These are phyloP conservation scores for Ciconia stormi DNA, from an alignment of 2,113 vertebrate genomes.

Conservation along the genomic window DNA sequence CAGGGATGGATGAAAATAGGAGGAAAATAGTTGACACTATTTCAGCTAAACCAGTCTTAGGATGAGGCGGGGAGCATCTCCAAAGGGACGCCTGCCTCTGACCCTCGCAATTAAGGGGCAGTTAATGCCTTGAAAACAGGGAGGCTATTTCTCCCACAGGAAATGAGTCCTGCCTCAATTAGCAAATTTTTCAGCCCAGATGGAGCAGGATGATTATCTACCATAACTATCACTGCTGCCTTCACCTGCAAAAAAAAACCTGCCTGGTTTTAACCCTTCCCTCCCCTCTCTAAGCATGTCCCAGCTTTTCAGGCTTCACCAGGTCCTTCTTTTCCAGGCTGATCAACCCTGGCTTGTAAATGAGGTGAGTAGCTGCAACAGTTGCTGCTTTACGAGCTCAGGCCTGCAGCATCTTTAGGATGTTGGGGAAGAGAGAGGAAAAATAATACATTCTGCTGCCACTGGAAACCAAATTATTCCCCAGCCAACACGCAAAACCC, in stretches of 20 bases:
- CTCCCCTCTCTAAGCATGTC: neutral
- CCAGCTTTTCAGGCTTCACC: neutral
- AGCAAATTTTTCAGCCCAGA: neutral
- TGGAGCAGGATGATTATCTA: neutral
- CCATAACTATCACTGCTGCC: neutral
- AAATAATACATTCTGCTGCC: neutral
- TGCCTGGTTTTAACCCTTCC: neutral
- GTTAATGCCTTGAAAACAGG: neutral
- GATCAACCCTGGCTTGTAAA: neutral
- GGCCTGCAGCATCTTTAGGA: neutral
- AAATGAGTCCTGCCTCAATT: neutral
- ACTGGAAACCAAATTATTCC: slow-evolving; percentile 20
- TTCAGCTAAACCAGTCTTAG: neutral
- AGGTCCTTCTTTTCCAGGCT: neutral
- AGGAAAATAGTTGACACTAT: neutral
- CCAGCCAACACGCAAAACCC: slow-evolving; percentile 1
- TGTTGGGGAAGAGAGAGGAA: neutral
- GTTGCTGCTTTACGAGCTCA: neutral
- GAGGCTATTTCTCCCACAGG: neutral
- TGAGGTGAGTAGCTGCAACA: neutral
- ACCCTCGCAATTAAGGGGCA: neutral
- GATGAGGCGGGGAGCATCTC: neutral
- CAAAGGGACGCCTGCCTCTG: neutral
- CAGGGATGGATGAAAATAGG: neutral
- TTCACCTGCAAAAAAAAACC: neutral